Evolutionary conservation across 2,888 invertebrate species (phyloP), one percentile per base, ranked within the genome.

Genomic region (Chelonus formosanus): DNA sequence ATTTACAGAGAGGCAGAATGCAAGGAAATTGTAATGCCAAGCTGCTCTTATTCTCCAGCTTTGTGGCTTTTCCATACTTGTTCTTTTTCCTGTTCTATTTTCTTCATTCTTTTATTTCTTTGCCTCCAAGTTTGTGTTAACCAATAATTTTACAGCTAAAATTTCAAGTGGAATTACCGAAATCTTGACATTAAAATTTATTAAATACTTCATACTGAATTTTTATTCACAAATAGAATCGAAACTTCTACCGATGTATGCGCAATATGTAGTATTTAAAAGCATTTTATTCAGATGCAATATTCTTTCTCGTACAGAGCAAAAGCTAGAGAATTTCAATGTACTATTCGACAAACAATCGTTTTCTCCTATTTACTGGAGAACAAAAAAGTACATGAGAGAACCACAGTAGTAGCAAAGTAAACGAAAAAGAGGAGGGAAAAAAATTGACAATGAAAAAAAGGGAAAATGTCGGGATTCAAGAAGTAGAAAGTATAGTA

Each of bases 1-100:
- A 81, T 81, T 81, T 80, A 80, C 76, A 74, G 68, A 67, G 67
- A 67, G 71, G 67, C 67, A 67, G 67, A 68, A 69, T 60, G 65
- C 58, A 60, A 69, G 69, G 65, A 71, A 71, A 67, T 71, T 68
- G 71, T 72, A 71, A 73, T 71, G 63, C 67, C 65, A 68, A 73
- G 71, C 72, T 71, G 70, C 70, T 70, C 70, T 71, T 56, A 50
- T 48, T 44, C 40, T 35, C 34, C 58, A 58, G 44, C 32, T 52
- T 48, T 48, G 48, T 60, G 36, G 35, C 35, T 32, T 20, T 48
- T n/a, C 50, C 47, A 43, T 48, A 20, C 20, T 58, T 36, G 10
- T 36, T 36, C 40, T 56, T 7, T 43, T 57, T 47, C 55, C 50
- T 53, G 61, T 36, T 48, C 20, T 50, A 48, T 52, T 32, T 65